phyloP scores from a whole-genome alignment of 1,140 invertebrate genomes.

The Pseudomyrmex flavicornis region DNA sequence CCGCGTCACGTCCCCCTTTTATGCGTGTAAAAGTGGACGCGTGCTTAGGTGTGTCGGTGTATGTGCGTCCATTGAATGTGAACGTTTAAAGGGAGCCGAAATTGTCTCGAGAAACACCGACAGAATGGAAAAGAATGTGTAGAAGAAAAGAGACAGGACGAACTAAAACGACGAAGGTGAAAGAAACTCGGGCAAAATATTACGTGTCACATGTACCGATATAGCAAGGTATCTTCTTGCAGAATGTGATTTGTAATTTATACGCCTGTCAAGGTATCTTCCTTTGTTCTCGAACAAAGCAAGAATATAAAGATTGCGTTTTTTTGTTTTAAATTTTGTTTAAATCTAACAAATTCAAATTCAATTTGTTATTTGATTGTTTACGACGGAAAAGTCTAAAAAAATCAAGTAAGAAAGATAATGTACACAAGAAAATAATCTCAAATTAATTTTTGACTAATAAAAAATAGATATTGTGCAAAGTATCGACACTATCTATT shows the following conservation, averaged over 20 bases:
- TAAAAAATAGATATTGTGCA: too few relatives aligned
- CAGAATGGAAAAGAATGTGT: constrained; percentile 37
- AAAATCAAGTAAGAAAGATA: too few relatives aligned
- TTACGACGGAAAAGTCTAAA: too few relatives aligned
- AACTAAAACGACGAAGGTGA: constrained; percentile 41
- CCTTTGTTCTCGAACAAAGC: too few relatives aligned
- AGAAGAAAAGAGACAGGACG: constrained; percentile 14
- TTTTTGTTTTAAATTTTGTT: too few relatives aligned
- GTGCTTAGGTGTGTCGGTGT: constrained; percentile 36
- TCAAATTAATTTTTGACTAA: too few relatives aligned
- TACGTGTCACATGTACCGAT: constrained; percentile 36
- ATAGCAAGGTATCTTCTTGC: constrained; percentile 1
- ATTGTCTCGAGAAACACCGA: constrained; percentile 66
- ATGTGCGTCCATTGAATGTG: constrained; percentile 23
- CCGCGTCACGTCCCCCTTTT: constrained; percentile 74
- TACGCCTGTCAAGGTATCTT: not conserved
- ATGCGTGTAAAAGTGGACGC: constrained; percentile 68
- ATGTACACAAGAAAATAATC: too few relatives aligned
- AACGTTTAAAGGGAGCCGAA: constrained; percentile 68
- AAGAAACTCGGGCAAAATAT: constrained; percentile 18
- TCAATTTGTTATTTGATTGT: too few relatives aligned
- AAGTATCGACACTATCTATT: not conserved
- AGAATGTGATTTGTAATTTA: constrained; percentile 17
- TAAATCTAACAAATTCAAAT: too few relatives aligned
- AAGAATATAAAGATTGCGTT: too few relatives aligned